Evolutionary conservation across 2,888 invertebrate genomes (phyloP), one percentile per base, ranked within the genome.

Genomic region (Branchipolynoe longqiensis): DNA sequence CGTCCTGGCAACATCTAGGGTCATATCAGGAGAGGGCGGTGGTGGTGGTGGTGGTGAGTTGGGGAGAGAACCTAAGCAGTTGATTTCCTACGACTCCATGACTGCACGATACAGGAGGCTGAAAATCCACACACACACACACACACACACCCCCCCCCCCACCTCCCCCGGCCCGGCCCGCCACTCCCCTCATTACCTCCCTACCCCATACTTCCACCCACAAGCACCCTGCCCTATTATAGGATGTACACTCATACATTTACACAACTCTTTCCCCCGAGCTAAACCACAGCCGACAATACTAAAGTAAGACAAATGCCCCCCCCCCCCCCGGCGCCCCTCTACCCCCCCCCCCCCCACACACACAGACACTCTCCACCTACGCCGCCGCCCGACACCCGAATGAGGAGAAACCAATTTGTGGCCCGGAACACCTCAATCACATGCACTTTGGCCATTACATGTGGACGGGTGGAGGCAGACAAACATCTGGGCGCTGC

Each of bases 351-450:
- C 31, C n/a, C n/a, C n/a, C n/a, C n/a, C n/a, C n/a, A n/a, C n/a
- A n/a, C n/a, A n/a, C n/a, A n/a, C n/a, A n/a, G n/a, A n/a, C n/a
- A n/a, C n/a, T n/a, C n/a, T n/a, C n/a, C n/a, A n/a, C n/a, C n/a
- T n/a, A n/a, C n/a, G n/a, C n/a, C n/a, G n/a, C n/a, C n/a, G n/a
- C 48, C 18, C 48, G 8, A 12, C 36, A 69, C 69, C 69, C 36
- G 36, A 69, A 33, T 69, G 69, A 69, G 69, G 78, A 25, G 78
- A 78, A 78, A 78, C 25, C 78, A 78, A 78, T 78, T 78, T 78
- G 33, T n/a, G 54, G 31, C 33, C 31, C 4, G 22, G 78, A 41
- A 78, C 33, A 33, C 54, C 48, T n/a, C 48, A 78, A 78, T 78
- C 48, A 78, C 78, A 48, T 78, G 78, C 78, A 41, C 78, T 54